Base-by-base conservation (phyloP, 2,888 invertebrate species). In the Agrotis puta region DNA sequence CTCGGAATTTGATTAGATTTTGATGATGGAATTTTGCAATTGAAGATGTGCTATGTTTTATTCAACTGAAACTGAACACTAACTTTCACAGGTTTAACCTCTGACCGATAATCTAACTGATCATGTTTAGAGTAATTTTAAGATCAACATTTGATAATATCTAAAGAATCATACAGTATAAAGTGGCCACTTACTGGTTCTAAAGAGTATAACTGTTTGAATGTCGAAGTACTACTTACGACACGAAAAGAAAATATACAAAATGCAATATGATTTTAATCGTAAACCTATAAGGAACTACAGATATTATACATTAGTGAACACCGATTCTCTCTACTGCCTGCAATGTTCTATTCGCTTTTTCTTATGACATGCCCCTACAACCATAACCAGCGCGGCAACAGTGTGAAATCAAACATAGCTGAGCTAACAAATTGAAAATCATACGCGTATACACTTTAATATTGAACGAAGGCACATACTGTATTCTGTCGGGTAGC, bases 371-470 rank as follows among this genome's bases (percentile, higher is more conserved):
- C 69, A 83, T 87, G 24, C 2, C 62, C 84, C 84, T n/a, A 72
- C 16, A 51, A 58, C 47, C 53, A 51, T 81, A 85, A 80, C 82
- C 77, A 82, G 64, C 83, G 75, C 79, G 77, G 84, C 85, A 84
- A 85, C 84, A 87, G 87, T 89, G 89, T 90, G 87, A 89, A 91
- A 89, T 90, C 89, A 88, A 88, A 87, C 82, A 87, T 86, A 71
- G 83, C 79, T 85, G 67, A 82, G 81, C 85, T 82, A 88, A 89
- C 87, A 89, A 87, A 87, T 90, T 88, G 88, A 90, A 90, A 89
- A 88, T 84, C 84, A 83, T 82, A 79, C 75, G 67, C 74, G 69
- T 84, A 59, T 72, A 65, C 67, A 74, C 71, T 75, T 56, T 76
- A 72, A 74, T 74, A 62, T 64, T 56, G 59, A 56, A 70, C 58